A percentile compares a stretch with the other conserved stretches of the same genome.
Conservation (phyloP, 2,113 vertebrate genomes). For the Trinectes maculatus region DNA sequence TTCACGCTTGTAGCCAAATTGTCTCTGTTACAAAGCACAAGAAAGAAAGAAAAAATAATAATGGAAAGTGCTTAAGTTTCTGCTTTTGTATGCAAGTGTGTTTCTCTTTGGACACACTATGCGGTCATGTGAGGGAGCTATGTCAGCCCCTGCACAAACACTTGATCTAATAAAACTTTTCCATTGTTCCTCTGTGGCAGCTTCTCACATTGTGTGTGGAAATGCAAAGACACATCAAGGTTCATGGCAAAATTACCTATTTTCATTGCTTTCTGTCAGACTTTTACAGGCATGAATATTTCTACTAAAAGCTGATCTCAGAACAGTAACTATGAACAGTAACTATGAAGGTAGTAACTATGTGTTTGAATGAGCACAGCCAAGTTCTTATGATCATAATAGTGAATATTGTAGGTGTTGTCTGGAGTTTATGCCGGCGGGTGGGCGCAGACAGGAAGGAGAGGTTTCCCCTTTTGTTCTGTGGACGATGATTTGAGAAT, state of each 20-base stretch:
- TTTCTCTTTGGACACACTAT: conserved; percentile 2
- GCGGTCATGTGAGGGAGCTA: neutral
- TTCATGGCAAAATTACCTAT: neutral
- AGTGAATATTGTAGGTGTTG: conserved; percentile 34
- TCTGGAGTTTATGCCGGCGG: conserved; percentile 14
- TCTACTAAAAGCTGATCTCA: too few relatives aligned
- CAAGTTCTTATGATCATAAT: neutral
- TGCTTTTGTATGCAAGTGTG: neutral
- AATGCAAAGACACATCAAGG: neutral
- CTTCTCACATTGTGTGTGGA: conserved; percentile 29
- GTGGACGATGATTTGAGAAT: conserved; percentile 20
- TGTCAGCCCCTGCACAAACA: conserved; percentile 22
- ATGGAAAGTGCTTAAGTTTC: neutral
- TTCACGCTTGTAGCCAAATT: conserved; percentile 25
- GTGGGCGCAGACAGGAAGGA: conserved; percentile 30
- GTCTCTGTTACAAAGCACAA: conserved; percentile 8
- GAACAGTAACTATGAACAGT: too few relatives aligned
- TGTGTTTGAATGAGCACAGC: neutral
- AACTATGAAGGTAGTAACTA: too few relatives aligned
- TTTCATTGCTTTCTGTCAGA: too few relatives aligned
- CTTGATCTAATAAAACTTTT: conserved; percentile 65
- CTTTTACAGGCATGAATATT: too few relatives aligned
- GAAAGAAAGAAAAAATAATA: conserved; percentile 18
- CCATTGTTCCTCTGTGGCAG: conserved; percentile 65
- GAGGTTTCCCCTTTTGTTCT: conserved; percentile 34